phyloP scores from a whole-genome alignment of 2,888 invertebrate species.

The Eucera pruinosa region DNA sequence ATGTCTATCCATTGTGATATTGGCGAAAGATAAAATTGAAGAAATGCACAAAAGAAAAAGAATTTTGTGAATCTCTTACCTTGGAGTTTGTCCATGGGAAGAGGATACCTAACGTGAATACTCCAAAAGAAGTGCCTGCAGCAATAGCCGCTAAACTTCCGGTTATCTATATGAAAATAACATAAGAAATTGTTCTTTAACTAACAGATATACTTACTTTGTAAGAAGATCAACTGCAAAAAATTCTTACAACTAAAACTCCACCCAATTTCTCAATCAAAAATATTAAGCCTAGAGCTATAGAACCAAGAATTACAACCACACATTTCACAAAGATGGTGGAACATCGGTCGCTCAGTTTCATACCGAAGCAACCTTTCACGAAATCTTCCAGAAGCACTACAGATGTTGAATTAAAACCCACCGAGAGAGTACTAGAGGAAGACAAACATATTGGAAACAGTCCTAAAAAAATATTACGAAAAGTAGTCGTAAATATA shows the following conservation, averaged over 20 bases:
- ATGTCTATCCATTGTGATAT: background rate
- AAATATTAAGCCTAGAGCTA: slow-evolving; percentile 88
- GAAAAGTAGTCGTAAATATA: too few species aligned
- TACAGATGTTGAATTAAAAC: slow-evolving; percentile 94
- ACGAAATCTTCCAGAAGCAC: slow-evolving; percentile 94
- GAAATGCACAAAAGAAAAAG: too few species aligned
- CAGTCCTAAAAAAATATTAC: slow-evolving; percentile 1
- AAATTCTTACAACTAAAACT: slow-evolving; percentile 88
- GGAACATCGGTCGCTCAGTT: slow-evolving; percentile 87
- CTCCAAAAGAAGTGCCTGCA: slow-evolving; percentile 92
- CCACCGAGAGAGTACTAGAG: slow-evolving; percentile 93
- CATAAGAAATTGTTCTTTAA: background rate
- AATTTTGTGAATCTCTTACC: slow-evolving; percentile 83
- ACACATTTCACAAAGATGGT: slow-evolving; percentile 88
- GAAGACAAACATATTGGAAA: slow-evolving; percentile 8
- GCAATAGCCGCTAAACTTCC: slow-evolving; percentile 93
- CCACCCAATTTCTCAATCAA: slow-evolving; percentile 92
- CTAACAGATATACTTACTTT: too few species aligned
- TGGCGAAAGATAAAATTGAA: background rate
- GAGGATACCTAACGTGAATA: slow-evolving; percentile 93
- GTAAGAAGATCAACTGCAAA: background rate
- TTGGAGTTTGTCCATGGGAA: slow-evolving; percentile 92
- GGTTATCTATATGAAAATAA: slow-evolving; percentile 85
- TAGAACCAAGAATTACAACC: slow-evolving; percentile 87
- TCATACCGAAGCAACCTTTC: slow-evolving; percentile 88